A percentile compares a stretch with the other conserved stretches of the same genome.
These are phyloP conservation scores for Rhinopomastus cyanomelas DNA, from an alignment of 2,113 vertebrate genomes.

Conservation along the genomic window DNA sequence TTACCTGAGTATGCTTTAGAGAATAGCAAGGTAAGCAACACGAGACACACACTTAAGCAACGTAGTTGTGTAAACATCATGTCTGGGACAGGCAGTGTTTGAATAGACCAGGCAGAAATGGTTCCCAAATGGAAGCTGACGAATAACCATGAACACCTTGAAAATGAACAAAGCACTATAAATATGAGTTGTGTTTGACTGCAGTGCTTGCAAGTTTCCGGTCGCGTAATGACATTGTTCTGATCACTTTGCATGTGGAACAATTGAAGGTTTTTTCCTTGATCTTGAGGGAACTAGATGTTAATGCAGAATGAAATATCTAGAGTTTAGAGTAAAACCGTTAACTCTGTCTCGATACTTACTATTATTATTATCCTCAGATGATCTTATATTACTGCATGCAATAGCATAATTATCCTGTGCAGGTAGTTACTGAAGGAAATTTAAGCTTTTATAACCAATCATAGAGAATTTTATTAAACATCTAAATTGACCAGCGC, in stretches of 20 bases:
- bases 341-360: not conserved
- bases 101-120: not conserved
- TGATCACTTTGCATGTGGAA: not conserved
- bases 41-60: slow-evolving; percentile 1
- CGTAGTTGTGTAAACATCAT: not conserved
- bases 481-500: not conserved
- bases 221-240: not conserved
- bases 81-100: not conserved
- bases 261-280: not conserved
- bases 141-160: not conserved
- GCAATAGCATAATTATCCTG: not conserved
- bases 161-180: not conserved
- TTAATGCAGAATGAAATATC: not conserved
- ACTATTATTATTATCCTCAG: not conserved
- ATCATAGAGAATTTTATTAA: not conserved
- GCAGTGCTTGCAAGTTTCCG: not conserved
- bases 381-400: not conserved
- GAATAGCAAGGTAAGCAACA: not conserved
- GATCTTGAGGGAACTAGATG: not conserved
- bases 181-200: not conserved
- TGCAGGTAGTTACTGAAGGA: not conserved
- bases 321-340: not conserved
- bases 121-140: not conserved
- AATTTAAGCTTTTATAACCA: not conserved
- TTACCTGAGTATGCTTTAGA: not conserved